Evolutionary conservation across 2,113 vertebrate species (phyloP).

Genomic region (Strigops habroptila): DNA sequence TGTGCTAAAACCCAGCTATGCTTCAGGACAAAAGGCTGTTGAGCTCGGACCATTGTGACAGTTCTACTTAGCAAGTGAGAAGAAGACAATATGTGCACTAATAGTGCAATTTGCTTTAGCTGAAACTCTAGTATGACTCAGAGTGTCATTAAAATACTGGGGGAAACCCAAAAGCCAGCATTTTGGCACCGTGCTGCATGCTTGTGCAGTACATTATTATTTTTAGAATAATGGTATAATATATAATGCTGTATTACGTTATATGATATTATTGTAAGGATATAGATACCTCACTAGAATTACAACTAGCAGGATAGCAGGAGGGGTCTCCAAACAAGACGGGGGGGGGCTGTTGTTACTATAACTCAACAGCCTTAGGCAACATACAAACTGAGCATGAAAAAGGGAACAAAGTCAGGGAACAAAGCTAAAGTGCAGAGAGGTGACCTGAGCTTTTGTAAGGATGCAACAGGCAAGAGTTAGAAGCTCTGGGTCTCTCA

Average conservation of each 20-base stretch:
- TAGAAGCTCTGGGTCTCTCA: too few relatives aligned
- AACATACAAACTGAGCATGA: neutral
- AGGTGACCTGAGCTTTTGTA: neutral
- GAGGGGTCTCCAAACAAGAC: neutral
- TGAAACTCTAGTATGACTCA: neutral
- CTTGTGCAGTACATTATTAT: neutral
- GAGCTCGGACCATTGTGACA: neutral
- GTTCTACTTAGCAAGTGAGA: neutral
- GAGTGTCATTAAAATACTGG: neutral
- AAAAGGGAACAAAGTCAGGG: neutral
- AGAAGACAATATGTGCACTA: neutral
- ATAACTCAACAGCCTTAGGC: rapidly evolving
- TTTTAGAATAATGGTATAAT: neutral
- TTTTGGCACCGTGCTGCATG: rapidly evolving
- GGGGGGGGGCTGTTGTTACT: neutral
- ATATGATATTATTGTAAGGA: neutral
- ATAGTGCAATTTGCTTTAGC: neutral
- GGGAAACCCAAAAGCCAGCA: neutral
- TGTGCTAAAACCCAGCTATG: neutral
- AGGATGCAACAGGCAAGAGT: neutral
- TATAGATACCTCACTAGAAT: neutral
- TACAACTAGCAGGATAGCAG: neutral
- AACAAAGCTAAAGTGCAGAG: neutral
- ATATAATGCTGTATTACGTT: neutral
- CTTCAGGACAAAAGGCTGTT: neutral